Evolutionary conservation across 2,888 invertebrate genomes (phyloP).

Genomic region (Phorcus lineatus): DNA sequence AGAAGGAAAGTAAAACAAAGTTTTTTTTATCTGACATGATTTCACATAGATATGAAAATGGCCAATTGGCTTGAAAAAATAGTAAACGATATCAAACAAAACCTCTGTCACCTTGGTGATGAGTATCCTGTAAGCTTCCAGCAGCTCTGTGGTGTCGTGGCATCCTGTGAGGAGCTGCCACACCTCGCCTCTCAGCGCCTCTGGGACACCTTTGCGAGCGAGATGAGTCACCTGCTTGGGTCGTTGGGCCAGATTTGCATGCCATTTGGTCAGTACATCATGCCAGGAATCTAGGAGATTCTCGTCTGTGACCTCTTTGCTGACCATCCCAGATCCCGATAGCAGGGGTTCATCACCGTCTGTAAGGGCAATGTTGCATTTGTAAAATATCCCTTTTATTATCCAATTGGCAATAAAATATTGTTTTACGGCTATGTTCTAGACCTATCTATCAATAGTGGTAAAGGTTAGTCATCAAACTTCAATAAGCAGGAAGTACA

Average conservation of each 20-base stretch:
- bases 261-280: slow-evolving; percentile 81
- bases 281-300: slow-evolving; percentile 92
- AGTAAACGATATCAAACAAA: no score
- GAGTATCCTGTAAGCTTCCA: slow-evolving; percentile 93
- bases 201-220: slow-evolving; percentile 87
- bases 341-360: slow-evolving; percentile 88
- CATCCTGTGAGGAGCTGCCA: slow-evolving; percentile 96
- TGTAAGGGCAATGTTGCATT: slow-evolving; percentile 38
- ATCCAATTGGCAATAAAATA: no score
- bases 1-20: no score
- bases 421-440: no score
- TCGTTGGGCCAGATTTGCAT: slow-evolving; percentile 76
- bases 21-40: no score
- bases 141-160: slow-evolving; percentile 82
- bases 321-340: slow-evolving; percentile 98
- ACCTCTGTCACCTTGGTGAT: slow-evolving; percentile 87
- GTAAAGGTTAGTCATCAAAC: no score
- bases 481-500: no score
- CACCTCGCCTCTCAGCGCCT: slow-evolving; percentile 95
- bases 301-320: slow-evolving; percentile 95
- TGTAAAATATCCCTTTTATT: neutral
- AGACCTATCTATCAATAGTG: no score
- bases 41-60: no score
- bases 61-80: no score
- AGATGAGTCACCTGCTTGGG: slow-evolving; percentile 80